Evolutionary conservation across 2,888 invertebrate genomes (phyloP).

Genomic region (Hemistola chrysoprasaria): DNA sequence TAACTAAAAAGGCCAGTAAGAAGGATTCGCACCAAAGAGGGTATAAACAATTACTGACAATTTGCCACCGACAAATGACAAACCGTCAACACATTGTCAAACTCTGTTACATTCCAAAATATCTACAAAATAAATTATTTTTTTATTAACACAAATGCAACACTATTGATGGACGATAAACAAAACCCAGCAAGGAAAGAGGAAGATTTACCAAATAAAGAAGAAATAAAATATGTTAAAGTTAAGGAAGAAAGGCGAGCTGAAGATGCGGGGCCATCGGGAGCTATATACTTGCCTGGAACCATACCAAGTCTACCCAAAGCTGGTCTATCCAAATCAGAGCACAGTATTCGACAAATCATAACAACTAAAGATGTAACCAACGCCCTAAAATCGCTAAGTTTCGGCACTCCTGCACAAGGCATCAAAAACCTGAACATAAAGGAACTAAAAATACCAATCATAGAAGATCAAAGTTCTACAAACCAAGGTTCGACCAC

Average conservation of each 20-base stretch:
- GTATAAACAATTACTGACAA: too few relatives aligned
- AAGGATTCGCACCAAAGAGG: too few relatives aligned
- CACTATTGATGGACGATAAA: slow-evolving; percentile 64
- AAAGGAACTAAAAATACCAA: slow-evolving; percentile 55
- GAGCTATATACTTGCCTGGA: slow-evolving; percentile 53
- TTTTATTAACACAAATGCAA: slow-evolving; percentile 54
- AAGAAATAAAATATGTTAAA: slow-evolving; percentile 29
- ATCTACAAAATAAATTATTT: slow-evolving; percentile 27
- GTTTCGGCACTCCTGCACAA: slow-evolving; percentile 45
- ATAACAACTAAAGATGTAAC: slow-evolving; percentile 64
- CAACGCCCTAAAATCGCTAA: slow-evolving; percentile 62
- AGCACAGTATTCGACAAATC: slow-evolving; percentile 63
- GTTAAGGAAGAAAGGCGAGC: slow-evolving; percentile 26
- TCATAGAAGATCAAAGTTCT: slow-evolving; percentile 37
- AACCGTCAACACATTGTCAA: slow-evolving; percentile 25
- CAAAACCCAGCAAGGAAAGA: slow-evolving; percentile 41
- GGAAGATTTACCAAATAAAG: slow-evolving; percentile 40
- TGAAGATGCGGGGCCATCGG: slow-evolving; percentile 69
- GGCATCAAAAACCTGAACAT: slow-evolving; percentile 41
- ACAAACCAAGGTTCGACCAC: slow-evolving; percentile 48
- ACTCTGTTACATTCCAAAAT: slow-evolving; percentile 9
- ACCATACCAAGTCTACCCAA: slow-evolving; percentile 42
- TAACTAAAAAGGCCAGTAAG: too few relatives aligned
- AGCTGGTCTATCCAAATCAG: slow-evolving; percentile 68
- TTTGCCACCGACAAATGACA: neutral